A percentile compares a stretch with the other conserved stretches of the same genome.
Evolutionary conservation across 1,140 invertebrate genomes (phyloP).

Genomic region (Drosophila kurseongensis): DNA sequence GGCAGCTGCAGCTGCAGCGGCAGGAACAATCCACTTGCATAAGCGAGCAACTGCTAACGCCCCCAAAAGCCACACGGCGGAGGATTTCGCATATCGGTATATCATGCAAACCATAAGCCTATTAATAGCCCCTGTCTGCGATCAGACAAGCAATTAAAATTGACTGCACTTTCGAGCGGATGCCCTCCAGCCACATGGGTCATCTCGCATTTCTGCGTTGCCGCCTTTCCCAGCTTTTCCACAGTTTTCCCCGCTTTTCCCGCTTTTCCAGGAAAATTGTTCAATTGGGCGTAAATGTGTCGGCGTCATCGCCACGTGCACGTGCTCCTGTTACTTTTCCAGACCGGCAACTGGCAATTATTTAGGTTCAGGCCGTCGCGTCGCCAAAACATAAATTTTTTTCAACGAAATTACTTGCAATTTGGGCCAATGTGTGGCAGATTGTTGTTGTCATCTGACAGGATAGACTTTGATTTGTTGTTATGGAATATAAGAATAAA

Average conservation of each 20-base stretch:
- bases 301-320: constrained; percentile 58
- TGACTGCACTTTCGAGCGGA: constrained; percentile 77
- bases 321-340: constrained; percentile 43
- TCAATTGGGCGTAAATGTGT: constrained; percentile 75
- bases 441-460: constrained; percentile 17
- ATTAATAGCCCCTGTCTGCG: constrained; percentile 77
- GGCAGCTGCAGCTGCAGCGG: constrained; percentile 1
- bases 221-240: neutral
- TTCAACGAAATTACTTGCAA: constrained; percentile 27
- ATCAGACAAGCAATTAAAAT: constrained; percentile 82
- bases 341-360: constrained; percentile 53
- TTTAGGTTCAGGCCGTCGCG: constrained; percentile 48
- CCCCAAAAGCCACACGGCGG: constrained; percentile 56
- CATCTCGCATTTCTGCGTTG: neutral
- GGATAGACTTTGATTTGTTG: constrained; percentile 30
- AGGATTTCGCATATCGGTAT: constrained; percentile 44
- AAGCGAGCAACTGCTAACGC: constrained; percentile 52
- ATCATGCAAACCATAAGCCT: constrained; percentile 79
- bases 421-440: constrained; percentile 20
- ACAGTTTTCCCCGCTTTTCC: neutral
- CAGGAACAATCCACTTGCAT: constrained; percentile 34
- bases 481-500: constrained; percentile 6
- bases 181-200: constrained; percentile 41
- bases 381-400: constrained; percentile 41
- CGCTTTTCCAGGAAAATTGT: constrained; percentile 36